A percentile compares a stretch with the other conserved stretches of the same genome.
These are phyloP conservation scores for Pelobates fuscus DNA, from an alignment of 2,113 vertebrate species.

Conservation along the genomic window DNA sequence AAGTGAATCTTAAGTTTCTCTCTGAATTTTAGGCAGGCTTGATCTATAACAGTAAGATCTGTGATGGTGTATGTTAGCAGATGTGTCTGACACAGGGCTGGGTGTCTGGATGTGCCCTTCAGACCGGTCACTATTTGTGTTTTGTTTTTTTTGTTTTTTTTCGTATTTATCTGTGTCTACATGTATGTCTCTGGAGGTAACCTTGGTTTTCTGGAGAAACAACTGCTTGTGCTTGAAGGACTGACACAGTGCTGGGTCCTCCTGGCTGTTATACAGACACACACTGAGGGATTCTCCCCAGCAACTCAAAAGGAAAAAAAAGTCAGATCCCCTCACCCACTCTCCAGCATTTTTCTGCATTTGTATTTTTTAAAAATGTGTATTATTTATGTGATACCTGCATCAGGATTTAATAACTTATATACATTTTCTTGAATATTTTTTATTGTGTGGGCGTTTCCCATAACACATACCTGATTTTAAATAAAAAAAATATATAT, in stretches of 20 bases:
- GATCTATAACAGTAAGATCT: slow-evolving; percentile 9
- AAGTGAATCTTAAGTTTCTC: slow-evolving; percentile 29
- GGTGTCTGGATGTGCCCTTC: not conserved
- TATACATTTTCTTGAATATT: too few species aligned
- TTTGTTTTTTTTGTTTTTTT: too few species aligned
- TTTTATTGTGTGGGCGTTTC: too few species aligned
- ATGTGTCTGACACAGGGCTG: not conserved
- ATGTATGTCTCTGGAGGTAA: slow-evolving; percentile 22
- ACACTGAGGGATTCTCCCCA: not conserved
- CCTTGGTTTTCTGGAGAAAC: slow-evolving; percentile 14
- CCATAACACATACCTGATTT: too few species aligned
- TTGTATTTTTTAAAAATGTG: too few species aligned
- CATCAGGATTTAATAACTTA: too few species aligned
- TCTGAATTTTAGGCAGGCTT: slow-evolving; percentile 22
- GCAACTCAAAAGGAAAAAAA: not conserved
- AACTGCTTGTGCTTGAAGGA: slow-evolving; percentile 18
- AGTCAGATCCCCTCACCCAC: not conserved
- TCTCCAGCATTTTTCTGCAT: too few species aligned
- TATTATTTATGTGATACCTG: too few species aligned
- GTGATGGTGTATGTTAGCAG: slow-evolving; percentile 6
- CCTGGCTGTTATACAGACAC: slow-evolving; percentile 4
- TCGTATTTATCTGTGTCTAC: not conserved
- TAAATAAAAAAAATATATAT: too few species aligned
- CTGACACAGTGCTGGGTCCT: not conserved
- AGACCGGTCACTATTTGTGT: not conserved